Percentiles rank a stretch among this genome's conserved stretches.
phyloP scores from a whole-genome alignment of 2,888 invertebrate genomes.

The Lysandra bellargus region DNA sequence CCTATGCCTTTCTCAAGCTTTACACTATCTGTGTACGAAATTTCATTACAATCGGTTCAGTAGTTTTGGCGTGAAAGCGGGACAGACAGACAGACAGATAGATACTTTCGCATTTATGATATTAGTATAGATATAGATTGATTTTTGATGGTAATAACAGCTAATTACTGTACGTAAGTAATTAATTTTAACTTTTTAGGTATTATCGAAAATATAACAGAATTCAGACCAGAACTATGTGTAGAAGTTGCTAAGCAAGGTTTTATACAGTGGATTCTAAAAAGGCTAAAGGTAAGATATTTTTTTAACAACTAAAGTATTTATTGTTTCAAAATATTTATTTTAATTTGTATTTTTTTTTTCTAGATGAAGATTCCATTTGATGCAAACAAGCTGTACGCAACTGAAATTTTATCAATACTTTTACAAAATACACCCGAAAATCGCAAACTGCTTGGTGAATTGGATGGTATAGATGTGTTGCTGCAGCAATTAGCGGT shows the following conservation, averaged over 20 bases:
- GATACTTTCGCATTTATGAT: too few relatives aligned
- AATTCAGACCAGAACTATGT: constrained; percentile 92
- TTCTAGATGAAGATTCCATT: constrained; percentile 89
- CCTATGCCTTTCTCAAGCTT: too few relatives aligned
- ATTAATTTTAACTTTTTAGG: constrained; percentile 68
- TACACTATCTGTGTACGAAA: too few relatives aligned
- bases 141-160: too few relatives aligned
- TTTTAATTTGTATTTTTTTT: background rate
- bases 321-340: background rate
- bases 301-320: constrained; percentile 4
- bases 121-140: too few relatives aligned
- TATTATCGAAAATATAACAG: constrained; percentile 96
- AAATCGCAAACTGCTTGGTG: constrained; percentile 91
- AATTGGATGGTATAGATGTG: constrained; percentile 97
- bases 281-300: constrained; percentile 86
- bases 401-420: constrained; percentile 97
- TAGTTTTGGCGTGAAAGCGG: too few relatives aligned
- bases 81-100: too few relatives aligned
- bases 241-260: constrained; percentile 94
- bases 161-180: too few relatives aligned
- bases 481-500: constrained; percentile 96
- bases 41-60: too few relatives aligned
- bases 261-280: constrained; percentile 94
- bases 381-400: constrained; percentile 96
- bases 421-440: constrained; percentile 93